Evolutionary conservation across 1,140 invertebrate species (phyloP).

Genomic region (Chironomus tepperi): DNA sequence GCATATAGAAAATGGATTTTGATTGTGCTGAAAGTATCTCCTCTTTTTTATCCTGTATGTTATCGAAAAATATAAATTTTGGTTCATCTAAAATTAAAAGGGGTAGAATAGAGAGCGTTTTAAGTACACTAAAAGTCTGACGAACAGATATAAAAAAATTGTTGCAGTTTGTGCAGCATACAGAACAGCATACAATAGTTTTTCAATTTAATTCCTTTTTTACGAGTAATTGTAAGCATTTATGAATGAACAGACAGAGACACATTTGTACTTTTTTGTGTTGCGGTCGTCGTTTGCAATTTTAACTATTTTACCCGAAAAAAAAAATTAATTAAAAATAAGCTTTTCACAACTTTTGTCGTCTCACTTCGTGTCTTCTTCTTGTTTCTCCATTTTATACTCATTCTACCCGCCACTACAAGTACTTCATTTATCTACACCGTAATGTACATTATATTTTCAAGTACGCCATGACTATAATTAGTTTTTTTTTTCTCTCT

Average conservation of each 20-base stretch:
- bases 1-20: no score
- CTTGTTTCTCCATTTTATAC: not conserved
- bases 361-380: no score
- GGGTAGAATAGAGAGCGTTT: no score
- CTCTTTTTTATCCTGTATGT: no score
- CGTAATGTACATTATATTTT: not conserved
- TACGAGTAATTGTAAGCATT: not conserved
- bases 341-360: slow-evolving; percentile 10
- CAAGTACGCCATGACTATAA: not conserved
- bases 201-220: not conserved
- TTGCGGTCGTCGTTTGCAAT: slow-evolving; percentile 11
- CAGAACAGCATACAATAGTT: no score
- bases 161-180: no score
- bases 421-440: not conserved
- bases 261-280: not conserved
- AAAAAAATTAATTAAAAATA: slow-evolving; percentile 14
- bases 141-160: no score
- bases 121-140: no score
- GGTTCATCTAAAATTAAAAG: no score
- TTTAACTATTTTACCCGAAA: not conserved
- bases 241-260: not conserved
- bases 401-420: not conserved
- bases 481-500: not conserved
- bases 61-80: no score
- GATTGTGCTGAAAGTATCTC: no score